These are phyloP conservation scores for Calyptommatus sinebrachiatus DNA, from an alignment of 2,113 vertebrate species.

Conservation along the genomic window DNA sequence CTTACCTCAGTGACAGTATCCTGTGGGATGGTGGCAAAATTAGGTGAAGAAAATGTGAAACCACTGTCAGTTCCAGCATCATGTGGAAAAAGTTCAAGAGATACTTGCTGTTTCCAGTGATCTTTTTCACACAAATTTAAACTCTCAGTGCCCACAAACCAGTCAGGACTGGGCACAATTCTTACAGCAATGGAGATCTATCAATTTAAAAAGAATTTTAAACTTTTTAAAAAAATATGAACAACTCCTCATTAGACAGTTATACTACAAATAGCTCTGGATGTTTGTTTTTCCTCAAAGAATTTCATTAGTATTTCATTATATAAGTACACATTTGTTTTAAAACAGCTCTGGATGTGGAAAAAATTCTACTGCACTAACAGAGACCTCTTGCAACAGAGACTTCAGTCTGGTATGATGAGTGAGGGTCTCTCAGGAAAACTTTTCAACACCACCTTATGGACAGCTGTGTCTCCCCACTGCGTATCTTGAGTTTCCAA, in stretches of 20 bases:
- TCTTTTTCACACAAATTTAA: constrained; percentile 85
- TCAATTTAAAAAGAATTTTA: constrained; percentile 10
- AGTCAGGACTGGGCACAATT: constrained; percentile 93
- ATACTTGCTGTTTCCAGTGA: constrained; percentile 82
- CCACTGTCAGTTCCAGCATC: constrained; percentile 96
- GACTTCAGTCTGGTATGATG: too few species aligned
- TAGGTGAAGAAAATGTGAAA: constrained; percentile 97
- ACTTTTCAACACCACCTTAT: too few species aligned
- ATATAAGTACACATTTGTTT: too few species aligned
- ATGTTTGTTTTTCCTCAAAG: too few species aligned
- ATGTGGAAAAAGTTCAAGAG: constrained; percentile 84
- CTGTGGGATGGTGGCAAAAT: constrained; percentile 96
- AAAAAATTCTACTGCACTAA: not conserved
- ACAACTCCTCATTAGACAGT: not conserved
- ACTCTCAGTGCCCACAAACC: constrained; percentile 92
- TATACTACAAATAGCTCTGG: too few species aligned
- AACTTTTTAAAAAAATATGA: not conserved
- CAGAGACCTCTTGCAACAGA: too few species aligned
- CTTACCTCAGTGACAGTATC: constrained; percentile 87
- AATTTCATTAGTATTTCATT: too few species aligned
- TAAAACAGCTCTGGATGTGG: not conserved
- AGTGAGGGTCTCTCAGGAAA: too few species aligned
- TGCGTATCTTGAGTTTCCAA: too few species aligned
- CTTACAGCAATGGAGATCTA: constrained; percentile 92
- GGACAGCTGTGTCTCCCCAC: too few species aligned